Evolutionary conservation across 2,113 vertebrate species (phyloP).

Genomic region (Strix aluco): DNA sequence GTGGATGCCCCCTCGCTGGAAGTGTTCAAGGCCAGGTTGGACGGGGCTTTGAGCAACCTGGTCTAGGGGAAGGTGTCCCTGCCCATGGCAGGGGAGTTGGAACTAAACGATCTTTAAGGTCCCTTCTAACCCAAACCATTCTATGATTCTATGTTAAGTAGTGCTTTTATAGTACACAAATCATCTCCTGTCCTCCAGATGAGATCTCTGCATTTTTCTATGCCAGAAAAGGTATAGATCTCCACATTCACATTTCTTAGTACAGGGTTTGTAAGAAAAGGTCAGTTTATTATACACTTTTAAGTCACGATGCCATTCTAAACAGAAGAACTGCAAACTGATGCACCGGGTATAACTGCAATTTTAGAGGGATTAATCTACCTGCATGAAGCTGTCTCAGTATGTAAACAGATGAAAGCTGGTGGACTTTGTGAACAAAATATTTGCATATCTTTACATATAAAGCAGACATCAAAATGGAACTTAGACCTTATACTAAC

Average conservation of each 20-base stretch:
- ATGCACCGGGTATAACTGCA: neutral
- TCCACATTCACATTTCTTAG: neutral
- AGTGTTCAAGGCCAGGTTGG: too few species aligned
- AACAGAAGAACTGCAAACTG: neutral
- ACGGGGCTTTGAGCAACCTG: too few species aligned
- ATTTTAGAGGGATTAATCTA: neutral
- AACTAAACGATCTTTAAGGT: too few species aligned
- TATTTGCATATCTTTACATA: slow-evolving; percentile 28
- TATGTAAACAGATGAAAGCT: slow-evolving; percentile 2
- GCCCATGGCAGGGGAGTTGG: too few species aligned
- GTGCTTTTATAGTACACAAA: neutral
- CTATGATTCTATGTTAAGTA: neutral
- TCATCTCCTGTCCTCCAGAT: neutral
- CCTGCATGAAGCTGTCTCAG: neutral
- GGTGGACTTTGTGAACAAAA: neutral
- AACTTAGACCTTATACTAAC: neutral
- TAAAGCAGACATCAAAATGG: neutral
- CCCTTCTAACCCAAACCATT: too few species aligned
- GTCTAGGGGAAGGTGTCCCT: too few species aligned
- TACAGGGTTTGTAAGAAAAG: neutral
- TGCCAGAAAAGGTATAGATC: neutral
- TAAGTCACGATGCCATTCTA: neutral
- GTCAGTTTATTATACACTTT: neutral
- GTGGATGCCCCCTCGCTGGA: too few species aligned
- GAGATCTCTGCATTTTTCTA: neutral